These are phyloP conservation scores for Pterostichus niger DNA, from an alignment of 2,888 invertebrate genomes.

Conservation along the genomic window DNA sequence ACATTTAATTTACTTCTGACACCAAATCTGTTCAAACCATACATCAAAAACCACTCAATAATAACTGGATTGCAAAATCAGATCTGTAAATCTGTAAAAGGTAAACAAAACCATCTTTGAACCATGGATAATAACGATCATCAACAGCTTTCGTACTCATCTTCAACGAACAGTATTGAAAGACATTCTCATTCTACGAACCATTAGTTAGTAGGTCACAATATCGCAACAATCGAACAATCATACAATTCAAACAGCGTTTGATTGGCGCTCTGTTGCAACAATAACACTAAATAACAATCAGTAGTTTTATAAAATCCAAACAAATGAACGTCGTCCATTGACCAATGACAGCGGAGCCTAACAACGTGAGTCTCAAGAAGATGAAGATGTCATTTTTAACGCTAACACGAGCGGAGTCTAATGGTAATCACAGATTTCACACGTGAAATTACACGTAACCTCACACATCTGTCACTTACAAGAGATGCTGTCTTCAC, in stretches of 20 bases:
- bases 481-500: slow-evolving; percentile 69
- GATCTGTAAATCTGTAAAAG: neutral
- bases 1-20: slow-evolving; percentile 52
- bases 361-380: neutral
- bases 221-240: slow-evolving; percentile 9
- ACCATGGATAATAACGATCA: neutral
- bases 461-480: slow-evolving; percentile 74
- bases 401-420: slow-evolving; percentile 1
- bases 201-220: slow-evolving; percentile 26
- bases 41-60: slow-evolving; percentile 31
- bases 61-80: slow-evolving; percentile 31
- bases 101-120: slow-evolving; percentile 8
- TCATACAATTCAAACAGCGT: slow-evolving; percentile 1
- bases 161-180: neutral
- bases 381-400: slow-evolving; percentile 48
- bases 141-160: slow-evolving; percentile 2
- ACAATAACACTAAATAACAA: slow-evolving; percentile 43
- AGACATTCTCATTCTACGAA: neutral
- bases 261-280: slow-evolving; percentile 39
- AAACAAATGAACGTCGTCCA: slow-evolving; percentile 9
- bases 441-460: slow-evolving; percentile 74
- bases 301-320: slow-evolving; percentile 7
- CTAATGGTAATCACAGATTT: slow-evolving; percentile 73
- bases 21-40: slow-evolving; percentile 34
- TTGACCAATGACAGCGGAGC: slow-evolving; percentile 1